Evolutionary conservation across 2,888 invertebrate genomes (phyloP).

Genomic region (Syritta pipiens): DNA sequence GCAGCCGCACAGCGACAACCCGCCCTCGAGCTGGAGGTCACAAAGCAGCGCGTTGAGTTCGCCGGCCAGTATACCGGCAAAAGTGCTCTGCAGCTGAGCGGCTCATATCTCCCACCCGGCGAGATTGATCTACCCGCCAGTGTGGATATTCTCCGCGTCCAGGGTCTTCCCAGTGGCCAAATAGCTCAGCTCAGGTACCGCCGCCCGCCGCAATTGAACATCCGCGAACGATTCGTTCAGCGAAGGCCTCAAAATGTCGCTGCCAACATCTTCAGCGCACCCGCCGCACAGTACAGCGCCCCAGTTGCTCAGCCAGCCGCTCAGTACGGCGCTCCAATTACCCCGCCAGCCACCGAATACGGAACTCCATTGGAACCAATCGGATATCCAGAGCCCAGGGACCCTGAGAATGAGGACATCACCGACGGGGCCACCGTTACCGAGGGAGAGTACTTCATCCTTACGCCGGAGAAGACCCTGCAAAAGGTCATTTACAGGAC

Average conservation of each 20-base stretch:
- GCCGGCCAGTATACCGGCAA: constrained; percentile 71
- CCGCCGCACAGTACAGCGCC: constrained; percentile 22
- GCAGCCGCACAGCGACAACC: constrained; percentile 69
- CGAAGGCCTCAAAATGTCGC: too few relatives aligned
- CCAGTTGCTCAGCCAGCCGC: constrained; percentile 30
- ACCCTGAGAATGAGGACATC: constrained; percentile 55
- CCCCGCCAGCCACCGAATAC: constrained; percentile 32
- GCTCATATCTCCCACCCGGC: constrained; percentile 72
- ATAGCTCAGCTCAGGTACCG: constrained; percentile 28
- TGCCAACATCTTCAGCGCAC: too few relatives aligned
- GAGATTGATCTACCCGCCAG: constrained; percentile 25
- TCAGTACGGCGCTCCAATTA: constrained; percentile 37
- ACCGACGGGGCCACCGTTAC: constrained; percentile 70
- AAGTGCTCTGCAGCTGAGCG: constrained; percentile 65
- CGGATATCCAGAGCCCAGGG: constrained; percentile 21
- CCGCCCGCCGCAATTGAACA: constrained; percentile 24
- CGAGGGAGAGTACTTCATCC: constrained; percentile 78
- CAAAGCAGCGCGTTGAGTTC: constrained; percentile 74
- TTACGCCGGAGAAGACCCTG: constrained; percentile 77
- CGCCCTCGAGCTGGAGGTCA: constrained; percentile 72
- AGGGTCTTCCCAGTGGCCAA: constrained; percentile 49
- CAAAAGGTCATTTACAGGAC: constrained; percentile 78
- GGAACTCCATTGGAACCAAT: constrained; percentile 24
- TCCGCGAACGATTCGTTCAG: constrained; percentile 18
- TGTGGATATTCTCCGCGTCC: constrained; percentile 45